These are phyloP conservation scores for Melanaphis sacchari DNA, from an alignment of 1,140 invertebrate species.

Conservation along the genomic window DNA sequence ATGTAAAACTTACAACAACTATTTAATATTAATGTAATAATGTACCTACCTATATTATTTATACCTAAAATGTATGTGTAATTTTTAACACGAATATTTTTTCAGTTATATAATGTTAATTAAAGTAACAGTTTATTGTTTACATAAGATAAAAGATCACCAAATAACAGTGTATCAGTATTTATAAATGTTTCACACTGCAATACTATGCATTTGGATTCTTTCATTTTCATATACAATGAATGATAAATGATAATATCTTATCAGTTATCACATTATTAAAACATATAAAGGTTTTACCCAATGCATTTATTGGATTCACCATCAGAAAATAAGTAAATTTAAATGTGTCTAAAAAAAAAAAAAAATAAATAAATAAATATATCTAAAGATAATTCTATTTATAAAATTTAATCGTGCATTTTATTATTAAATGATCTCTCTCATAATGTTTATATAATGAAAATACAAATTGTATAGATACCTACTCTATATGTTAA, in stretches of 20 bases:
- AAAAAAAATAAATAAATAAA: not conserved
- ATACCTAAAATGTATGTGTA: not conserved
- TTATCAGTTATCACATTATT: not conserved
- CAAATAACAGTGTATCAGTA: not conserved
- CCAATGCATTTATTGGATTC: not conserved
- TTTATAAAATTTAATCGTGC: not conserved
- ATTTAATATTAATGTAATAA: not conserved
- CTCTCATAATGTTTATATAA: not conserved
- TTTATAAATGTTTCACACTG: not conserved
- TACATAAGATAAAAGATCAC: not conserved
- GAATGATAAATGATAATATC: not conserved
- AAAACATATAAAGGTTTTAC: not conserved
- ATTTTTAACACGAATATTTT: not conserved
- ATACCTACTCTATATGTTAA: not conserved
- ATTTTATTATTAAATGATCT: not conserved
- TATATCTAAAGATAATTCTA: not conserved
- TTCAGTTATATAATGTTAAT: not conserved
- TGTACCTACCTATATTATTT: not conserved
- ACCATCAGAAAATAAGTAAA: not conserved
- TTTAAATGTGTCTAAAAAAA: not conserved
- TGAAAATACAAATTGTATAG: too few relatives aligned
- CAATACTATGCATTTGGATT: not conserved
- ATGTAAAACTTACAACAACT: not conserved
- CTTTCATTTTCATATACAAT: not conserved
- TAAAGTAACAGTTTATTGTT: not conserved